Evolutionary conservation across 2,113 vertebrate species (phyloP), one percentile per base, ranked within the genome.

Genomic region (Epinephelus moara): DNA sequence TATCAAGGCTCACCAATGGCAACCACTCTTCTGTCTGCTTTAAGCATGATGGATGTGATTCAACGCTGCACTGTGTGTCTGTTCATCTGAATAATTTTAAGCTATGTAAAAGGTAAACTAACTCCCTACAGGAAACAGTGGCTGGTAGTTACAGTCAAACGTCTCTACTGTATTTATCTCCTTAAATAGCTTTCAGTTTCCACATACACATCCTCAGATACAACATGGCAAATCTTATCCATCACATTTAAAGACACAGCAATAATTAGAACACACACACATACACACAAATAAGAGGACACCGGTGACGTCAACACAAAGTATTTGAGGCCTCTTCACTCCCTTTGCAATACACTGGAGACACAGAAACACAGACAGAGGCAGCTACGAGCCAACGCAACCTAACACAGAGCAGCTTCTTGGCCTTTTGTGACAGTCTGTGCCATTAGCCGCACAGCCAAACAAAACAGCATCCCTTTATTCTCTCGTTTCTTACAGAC

Each of bases 401-500:
- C 87, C 75, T 59, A 25, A 85, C 73, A 86, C 75, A 79, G 61
- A 85, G 78, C 64, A 71, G 80, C 64, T 30, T 63, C 42, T 80
- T 82, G 67, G 71, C 70, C 79, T 69, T 62, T 27, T 75, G 79
- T 60, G 37, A 45, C 53, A 61, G 3, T 67, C 27, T 82, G 50
- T 30, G 75, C 53, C 66, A 69, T 78, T 25, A 72, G 19, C 69
- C 2, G 4, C 68, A 55, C 23, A 69, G 57, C 62, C 14, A 69
- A 74, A 52, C 42, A 64, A 57, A 80, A 50, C 74, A 50, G 60
- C 55, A 49, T 74, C 55, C 23, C 18, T 82, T 81, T 66, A 68
- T 81, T 63, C 70, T 47, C 68, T 60, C 75, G 57, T 59, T 85
- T 70, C 67, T 86, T 40, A 85, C 70, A 84, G 84, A 85, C 78